phyloP scores from a whole-genome alignment of 2,888 invertebrate genomes.

The Cephus nigrinus region DNA sequence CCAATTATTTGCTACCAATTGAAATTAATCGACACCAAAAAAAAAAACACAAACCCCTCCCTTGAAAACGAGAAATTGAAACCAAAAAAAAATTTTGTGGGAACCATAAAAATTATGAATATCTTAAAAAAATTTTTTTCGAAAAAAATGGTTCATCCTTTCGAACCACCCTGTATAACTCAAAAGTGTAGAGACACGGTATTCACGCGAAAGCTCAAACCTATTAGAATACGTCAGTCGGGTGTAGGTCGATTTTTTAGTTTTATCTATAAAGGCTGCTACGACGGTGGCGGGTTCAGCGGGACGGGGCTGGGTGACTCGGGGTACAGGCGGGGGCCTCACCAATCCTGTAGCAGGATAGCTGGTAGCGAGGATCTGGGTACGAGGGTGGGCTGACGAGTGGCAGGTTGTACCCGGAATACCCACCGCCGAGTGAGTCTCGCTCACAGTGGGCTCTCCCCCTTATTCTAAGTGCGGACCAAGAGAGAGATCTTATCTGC shows the following conservation, averaged over 20 bases:
- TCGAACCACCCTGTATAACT: not conserved
- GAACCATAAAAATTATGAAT: too few relatives aligned
- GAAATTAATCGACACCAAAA: not conserved
- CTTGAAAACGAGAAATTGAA: not conserved
- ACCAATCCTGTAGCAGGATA: constrained; percentile 1
- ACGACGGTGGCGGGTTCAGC: not conserved
- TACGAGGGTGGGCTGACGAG: constrained; percentile 64
- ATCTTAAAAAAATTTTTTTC: too few relatives aligned
- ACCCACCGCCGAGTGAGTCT: constrained; percentile 56
- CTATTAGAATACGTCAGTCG: constrained; percentile 52
- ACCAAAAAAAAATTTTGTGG: too few relatives aligned
- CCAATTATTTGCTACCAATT: not conserved
- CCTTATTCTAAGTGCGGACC: constrained; percentile 36
- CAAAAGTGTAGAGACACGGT: not conserved
- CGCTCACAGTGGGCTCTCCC: constrained; percentile 59
- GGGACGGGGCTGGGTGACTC: not conserved
- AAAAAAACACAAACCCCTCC: too few relatives aligned
- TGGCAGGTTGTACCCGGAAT: constrained; percentile 64
- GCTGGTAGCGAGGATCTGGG: constrained; percentile 17
- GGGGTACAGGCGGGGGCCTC: not conserved
- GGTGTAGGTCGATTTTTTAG: not conserved
- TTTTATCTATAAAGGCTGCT: not conserved
- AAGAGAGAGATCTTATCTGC: constrained; percentile 56
- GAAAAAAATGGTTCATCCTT: not conserved
- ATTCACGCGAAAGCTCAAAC: constrained; percentile 37